A percentile compares a stretch with the other conserved stretches of the same genome.
Evolutionary conservation across 2,888 invertebrate genomes (phyloP).

Genomic region (Leptinotarsa haldemani): DNA sequence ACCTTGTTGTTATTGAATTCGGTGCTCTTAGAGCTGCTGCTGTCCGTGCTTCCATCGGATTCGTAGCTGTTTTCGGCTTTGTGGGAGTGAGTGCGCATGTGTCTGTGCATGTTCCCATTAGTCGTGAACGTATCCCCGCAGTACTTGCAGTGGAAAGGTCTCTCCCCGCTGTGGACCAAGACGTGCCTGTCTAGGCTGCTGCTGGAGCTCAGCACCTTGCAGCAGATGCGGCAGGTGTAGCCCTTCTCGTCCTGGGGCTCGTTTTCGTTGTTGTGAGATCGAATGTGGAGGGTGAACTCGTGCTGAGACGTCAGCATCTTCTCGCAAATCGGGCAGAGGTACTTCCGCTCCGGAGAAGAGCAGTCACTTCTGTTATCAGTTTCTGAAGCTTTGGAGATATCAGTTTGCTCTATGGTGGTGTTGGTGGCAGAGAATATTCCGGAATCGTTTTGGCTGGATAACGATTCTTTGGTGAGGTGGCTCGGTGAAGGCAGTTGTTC

Average conservation of each 20-base stretch:
- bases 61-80: constrained; percentile 69
- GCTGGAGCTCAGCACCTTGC: constrained; percentile 80
- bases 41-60: constrained; percentile 70
- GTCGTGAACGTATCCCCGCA: constrained; percentile 87
- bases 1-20: constrained; percentile 64
- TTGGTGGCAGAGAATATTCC: constrained; percentile 62
- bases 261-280: constrained; percentile 73
- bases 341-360: constrained; percentile 66
- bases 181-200: constrained; percentile 84
- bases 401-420: constrained; percentile 49
- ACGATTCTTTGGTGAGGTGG: constrained; percentile 49
- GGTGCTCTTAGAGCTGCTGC: constrained; percentile 60
- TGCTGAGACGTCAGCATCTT: constrained; percentile 72
- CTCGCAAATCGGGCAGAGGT: constrained; percentile 76
- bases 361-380: constrained; percentile 71
- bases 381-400: constrained; percentile 56
- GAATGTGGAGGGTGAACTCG: constrained; percentile 77
- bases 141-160: constrained; percentile 82
- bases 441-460: constrained; percentile 59
- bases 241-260: constrained; percentile 64
- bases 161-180: constrained; percentile 82
- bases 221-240: constrained; percentile 75
- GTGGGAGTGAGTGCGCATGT: constrained; percentile 78
- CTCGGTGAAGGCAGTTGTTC: constrained; percentile 57
- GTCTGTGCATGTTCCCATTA: constrained; percentile 88